These are phyloP conservation scores for Charina bottae DNA, from an alignment of 2,113 vertebrate species.

Conservation along the genomic window DNA sequence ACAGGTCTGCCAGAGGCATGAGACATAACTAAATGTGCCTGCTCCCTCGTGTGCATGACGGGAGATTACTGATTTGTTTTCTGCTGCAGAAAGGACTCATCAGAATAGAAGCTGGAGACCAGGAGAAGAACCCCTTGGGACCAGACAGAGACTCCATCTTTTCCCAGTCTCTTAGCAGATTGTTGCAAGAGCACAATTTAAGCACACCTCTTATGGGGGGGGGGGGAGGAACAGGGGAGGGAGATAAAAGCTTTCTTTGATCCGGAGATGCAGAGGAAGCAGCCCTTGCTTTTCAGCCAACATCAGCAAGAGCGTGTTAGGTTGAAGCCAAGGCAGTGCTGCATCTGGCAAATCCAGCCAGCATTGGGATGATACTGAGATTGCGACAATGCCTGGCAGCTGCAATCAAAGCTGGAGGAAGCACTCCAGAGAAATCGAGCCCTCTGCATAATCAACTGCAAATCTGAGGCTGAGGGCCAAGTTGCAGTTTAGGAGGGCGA, in stretches of 20 bases:
- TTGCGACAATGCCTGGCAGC: not conserved
- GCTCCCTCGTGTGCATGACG: not conserved
- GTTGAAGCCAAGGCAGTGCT: not conserved
- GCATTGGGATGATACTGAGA: not conserved
- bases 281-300: not conserved
- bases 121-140: not conserved
- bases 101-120: not conserved
- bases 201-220: not conserved
- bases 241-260: not conserved
- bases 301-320: not conserved
- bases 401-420: not conserved
- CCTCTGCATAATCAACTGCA: not conserved
- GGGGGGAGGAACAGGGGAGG: not conserved
- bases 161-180: not conserved
- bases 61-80: not conserved
- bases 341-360: not conserved
- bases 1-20: slow-evolving; percentile 3
- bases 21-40: not conserved
- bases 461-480: not conserved
- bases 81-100: not conserved
- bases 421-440: not conserved
- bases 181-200: not conserved
- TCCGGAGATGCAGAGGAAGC: not conserved
- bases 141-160: not conserved
- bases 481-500: too few species aligned